These are phyloP conservation scores for Polyommatus iphigenia DNA, from an alignment of 2,888 invertebrate species.

Conservation along the genomic window DNA sequence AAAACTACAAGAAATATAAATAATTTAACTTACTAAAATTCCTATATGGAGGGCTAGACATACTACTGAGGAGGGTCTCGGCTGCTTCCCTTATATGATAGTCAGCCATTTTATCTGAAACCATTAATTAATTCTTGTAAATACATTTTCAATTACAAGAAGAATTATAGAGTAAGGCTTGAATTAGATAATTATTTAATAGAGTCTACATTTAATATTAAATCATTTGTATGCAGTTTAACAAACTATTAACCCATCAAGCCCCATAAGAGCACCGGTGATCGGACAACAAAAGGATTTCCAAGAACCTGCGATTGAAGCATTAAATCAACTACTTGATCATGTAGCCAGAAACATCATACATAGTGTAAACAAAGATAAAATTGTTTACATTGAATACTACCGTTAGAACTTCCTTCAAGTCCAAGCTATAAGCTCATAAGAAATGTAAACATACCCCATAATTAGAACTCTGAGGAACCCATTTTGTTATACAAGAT, in stretches of 20 bases:
- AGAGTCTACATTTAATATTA: background rate
- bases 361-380: background rate
- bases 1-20: slow-evolving; percentile 19
- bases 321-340: too few species aligned
- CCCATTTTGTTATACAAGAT: background rate
- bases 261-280: too few species aligned
- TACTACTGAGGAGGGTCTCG: slow-evolving; percentile 72
- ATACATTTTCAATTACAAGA: background rate
- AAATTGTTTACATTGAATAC: background rate
- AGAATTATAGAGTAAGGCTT: background rate
- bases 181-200: background rate
- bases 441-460: background rate
- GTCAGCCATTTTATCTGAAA: slow-evolving; percentile 55
- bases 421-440: background rate
- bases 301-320: too few species aligned
- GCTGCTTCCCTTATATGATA: slow-evolving; percentile 74
- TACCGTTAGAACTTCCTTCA: background rate
- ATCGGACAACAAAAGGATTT: too few species aligned
- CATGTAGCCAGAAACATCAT: too few species aligned
- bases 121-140: slow-evolving; percentile 5
- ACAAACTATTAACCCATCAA: too few species aligned
- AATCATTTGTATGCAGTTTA: background rate
- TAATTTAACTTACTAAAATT: slow-evolving; percentile 57
- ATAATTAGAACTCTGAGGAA: background rate
- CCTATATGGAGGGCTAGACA: slow-evolving; percentile 58